Evolutionary conservation across 2,888 invertebrate species (phyloP).

Genomic region (Didymodactylos carnosus): DNA sequence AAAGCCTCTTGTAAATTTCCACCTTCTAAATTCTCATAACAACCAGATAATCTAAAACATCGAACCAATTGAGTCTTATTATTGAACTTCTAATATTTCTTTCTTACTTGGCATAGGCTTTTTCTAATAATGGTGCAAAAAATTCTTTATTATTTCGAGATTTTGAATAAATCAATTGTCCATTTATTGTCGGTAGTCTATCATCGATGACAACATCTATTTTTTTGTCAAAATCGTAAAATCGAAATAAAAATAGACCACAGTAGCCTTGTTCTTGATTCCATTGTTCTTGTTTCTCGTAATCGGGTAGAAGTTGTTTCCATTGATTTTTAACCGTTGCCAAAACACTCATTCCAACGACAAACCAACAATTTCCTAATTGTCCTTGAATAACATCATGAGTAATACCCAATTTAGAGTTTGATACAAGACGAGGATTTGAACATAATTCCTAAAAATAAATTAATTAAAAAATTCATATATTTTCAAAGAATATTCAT

Average conservation of each 20-base stretch:
- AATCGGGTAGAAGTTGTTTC: background rate
- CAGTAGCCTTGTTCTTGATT: background rate
- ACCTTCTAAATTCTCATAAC: no score
- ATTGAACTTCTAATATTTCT: no score
- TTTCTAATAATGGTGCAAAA: no score
- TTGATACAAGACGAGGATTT: background rate
- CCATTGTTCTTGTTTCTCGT: background rate
- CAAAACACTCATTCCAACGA: background rate
- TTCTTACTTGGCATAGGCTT: no score
- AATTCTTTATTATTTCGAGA: no score
- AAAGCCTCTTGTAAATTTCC: no score
- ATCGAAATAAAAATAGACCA: background rate
- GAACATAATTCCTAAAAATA: no score
- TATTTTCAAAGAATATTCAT: no score
- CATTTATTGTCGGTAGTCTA: background rate
- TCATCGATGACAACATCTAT: background rate
- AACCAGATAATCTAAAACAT: no score
- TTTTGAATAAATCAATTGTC: no score
- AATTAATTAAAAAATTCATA: no score
- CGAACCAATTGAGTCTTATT: no score
- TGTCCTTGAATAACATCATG: background rate
- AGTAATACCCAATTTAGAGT: background rate
- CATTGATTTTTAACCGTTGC: background rate
- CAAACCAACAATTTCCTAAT: background rate
- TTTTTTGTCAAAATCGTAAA: background rate